Conservation (phyloP, 92 coral and sea anemone species). For the Palythoa caribaeorum region DNA sequence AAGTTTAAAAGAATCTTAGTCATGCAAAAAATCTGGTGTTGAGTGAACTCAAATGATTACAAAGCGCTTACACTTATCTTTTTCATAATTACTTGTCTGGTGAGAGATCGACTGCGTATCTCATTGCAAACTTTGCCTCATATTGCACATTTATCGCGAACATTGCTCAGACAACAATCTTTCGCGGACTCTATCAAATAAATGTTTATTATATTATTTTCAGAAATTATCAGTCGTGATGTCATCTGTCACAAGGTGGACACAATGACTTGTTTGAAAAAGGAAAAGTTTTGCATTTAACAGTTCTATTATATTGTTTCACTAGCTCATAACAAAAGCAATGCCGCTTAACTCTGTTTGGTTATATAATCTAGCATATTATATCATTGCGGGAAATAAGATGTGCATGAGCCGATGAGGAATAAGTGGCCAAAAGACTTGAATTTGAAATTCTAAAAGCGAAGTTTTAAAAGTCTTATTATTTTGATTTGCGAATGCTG, state of each 20-base stretch:
- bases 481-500: not conserved
- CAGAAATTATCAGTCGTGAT: not conserved
- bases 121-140: not conserved
- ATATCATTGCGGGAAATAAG: not conserved
- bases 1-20: not conserved
- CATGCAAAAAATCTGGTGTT: not conserved
- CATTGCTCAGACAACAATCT: not conserved
- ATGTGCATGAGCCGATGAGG: too few relatives aligned
- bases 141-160: not conserved
- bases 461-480: not conserved
- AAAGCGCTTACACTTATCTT: not conserved
- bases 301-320: constrained; percentile 12
- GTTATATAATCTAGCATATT: not conserved
- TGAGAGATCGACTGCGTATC: not conserved
- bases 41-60: not conserved
- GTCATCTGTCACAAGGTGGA: constrained; percentile 15
- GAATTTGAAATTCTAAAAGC: not conserved
- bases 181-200: not conserved
- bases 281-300: constrained; percentile 13
- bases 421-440: not conserved
- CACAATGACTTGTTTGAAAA: constrained; percentile 11
- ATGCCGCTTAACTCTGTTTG: not conserved
- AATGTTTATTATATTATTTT: not conserved
- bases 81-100: not conserved
- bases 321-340: constrained; percentile 1